Evolutionary conservation across 2,888 invertebrate genomes (phyloP), one percentile per base, ranked within the genome.

Genomic region (Eretmocerus hayati): DNA sequence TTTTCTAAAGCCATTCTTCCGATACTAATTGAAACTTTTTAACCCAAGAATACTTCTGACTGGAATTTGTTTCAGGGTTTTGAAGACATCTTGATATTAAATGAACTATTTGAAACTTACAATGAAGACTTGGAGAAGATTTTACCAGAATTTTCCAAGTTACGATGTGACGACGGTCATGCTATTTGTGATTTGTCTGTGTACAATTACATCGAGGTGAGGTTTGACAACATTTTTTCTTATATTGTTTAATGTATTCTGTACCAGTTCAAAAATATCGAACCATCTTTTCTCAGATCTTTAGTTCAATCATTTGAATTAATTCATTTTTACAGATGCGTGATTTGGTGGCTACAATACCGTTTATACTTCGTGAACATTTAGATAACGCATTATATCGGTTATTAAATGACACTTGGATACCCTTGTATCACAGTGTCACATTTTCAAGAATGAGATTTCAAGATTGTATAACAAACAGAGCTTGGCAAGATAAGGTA

Each of bases 121-220:
- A 66, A 80, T 23, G 75, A 81, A 32, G 78, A 87, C 52, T 71
- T 92, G 26, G 74, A 76, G 49, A 73, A 74, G 53, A 79, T 84
- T 0, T 72, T 95, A 6, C 68, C 77, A 11, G 80, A 81, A 56
- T 99, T 88, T 69, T 87, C 90, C 0, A 75, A 79, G 23, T 67
- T 69, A 0, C 78, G 97, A 51, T 84, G 83, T 71, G 75, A 79
- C 38, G 90, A 97, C 71, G 90, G 91, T 0, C 87, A 91, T 56
- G 90, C 93, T 0, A 91, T 97, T 62, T 90, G 90, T 63, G 95
- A 97, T 69, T 75, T 99, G 56, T 94, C 99, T 0, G 87, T 97
- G 88, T 94, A 95, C 67, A 99, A 99, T 75, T 97, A 97, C 69
- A 72, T 87, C 31, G 97, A 97, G 83, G 91, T 91, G 70, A 31